Evolutionary conservation across 2,113 vertebrate species (phyloP), one percentile per base, ranked within the genome.

Genomic region (Xiphorhynchus elegans): DNA sequence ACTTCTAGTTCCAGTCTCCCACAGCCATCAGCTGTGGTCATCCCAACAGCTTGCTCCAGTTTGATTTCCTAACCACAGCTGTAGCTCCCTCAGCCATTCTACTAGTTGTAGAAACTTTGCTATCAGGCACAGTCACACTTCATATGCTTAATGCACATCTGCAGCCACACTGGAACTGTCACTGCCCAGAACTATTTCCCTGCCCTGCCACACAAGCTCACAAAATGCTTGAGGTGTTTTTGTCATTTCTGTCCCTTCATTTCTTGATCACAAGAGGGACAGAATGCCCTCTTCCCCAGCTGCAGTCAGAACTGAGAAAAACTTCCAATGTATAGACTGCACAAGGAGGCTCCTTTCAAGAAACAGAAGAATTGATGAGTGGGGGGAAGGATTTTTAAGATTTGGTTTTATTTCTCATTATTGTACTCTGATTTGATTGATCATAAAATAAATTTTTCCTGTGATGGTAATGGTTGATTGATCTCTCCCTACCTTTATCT

Each of bases 401-500:
- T 26, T 56, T 56, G 7, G 2, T 25, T 72, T 35, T 56, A 58
- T 66, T 73, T 73, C 25, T 66, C 42, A 73, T 50, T 42, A 31
- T 29, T 16, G 25, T 59, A 75, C 53, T 59, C 40, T 37, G 18
- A 59, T 46, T 59, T 58, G 33, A 59, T 74, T 35, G 7, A 9
- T 12, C 80, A 49, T 47, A 68, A 37, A 59, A 50, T 17, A 17
- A 56, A 4, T 35, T 49, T 26, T 64, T 17, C 25, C 40, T 0
- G 0, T 35, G 25, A 72, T 1, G 1, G 11, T 23, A 64, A 12
- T 11, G 17, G 42, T 26, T 64, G 35, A 49, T 35, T 56, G 35
- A 80, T 49, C 35, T 49, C 24, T 35, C 42, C 20, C 31, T 26
- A 42, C 20, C n/a, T n/a, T 79, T 35, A 55, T n/a, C 29, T 31